phyloP scores from a whole-genome alignment of 1,140 invertebrate species.

The Lasioglossum albipes region DNA sequence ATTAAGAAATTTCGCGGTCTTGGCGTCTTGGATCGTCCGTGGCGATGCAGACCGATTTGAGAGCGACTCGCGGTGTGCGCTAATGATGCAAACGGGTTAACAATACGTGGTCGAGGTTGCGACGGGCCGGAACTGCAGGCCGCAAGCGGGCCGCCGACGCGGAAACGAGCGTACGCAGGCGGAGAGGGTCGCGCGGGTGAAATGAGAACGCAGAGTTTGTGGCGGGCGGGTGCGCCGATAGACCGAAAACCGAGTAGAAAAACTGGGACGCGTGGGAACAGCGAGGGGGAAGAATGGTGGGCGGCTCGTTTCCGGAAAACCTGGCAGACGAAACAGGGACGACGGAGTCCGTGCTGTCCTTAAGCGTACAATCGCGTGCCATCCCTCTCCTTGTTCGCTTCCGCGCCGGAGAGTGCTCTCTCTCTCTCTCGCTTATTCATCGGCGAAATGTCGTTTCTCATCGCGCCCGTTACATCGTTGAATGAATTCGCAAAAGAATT shows the following conservation, averaged over 20 bases:
- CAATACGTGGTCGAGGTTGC: slow-evolving; percentile 15
- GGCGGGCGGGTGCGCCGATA: background rate
- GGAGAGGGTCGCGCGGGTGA: background rate
- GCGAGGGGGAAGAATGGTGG: background rate
- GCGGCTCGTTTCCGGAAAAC: slow-evolving; percentile 18
- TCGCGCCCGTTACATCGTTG: slow-evolving; percentile 38
- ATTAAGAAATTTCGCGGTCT: too few relatives aligned
- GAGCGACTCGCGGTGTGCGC: too few relatives aligned
- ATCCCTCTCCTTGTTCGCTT: background rate
- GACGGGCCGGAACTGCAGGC: slow-evolving; percentile 15
- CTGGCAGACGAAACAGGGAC: slow-evolving; percentile 17
- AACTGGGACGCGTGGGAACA: slow-evolving; percentile 15
- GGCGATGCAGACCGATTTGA: too few relatives aligned
- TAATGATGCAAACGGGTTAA: too few relatives aligned
- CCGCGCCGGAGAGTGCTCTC: background rate
- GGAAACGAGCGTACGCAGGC: background rate
- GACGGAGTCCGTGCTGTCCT: slow-evolving; percentile 10
- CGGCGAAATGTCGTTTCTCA: slow-evolving; percentile 44
- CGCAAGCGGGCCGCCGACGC: background rate
- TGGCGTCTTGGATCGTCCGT: too few relatives aligned
- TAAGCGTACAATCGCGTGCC: slow-evolving; percentile 40
- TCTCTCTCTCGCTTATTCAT: slow-evolving; percentile 28
- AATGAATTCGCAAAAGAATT: slow-evolving; percentile 46
- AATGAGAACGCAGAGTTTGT: background rate
- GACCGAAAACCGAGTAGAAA: slow-evolving; percentile 15